phyloP scores from a whole-genome alignment of 2,113 vertebrate species.

The Calypte anna region DNA sequence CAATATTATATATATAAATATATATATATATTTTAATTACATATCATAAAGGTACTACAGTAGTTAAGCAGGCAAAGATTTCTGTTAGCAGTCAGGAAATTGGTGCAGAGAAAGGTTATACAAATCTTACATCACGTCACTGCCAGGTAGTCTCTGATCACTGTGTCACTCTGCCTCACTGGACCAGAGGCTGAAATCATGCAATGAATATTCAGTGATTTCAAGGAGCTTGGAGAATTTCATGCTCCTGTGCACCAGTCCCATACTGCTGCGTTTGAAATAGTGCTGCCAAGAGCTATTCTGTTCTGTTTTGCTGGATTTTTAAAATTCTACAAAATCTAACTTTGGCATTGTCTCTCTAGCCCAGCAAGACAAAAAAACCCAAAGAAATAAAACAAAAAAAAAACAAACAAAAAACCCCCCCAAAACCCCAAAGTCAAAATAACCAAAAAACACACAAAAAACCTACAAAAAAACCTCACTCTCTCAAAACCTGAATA shows the following conservation, averaged over 20 bases:
- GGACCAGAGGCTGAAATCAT: neutral
- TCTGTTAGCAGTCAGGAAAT: neutral
- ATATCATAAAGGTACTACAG: neutral
- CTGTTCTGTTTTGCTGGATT: neutral
- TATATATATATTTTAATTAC: neutral
- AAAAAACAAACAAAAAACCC: too few species aligned
- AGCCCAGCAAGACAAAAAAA: neutral
- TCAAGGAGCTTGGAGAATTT: constrained; percentile 9
- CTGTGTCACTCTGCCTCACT: neutral
- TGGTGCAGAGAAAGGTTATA: neutral
- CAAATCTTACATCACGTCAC: neutral
- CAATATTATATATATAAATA: too few species aligned
- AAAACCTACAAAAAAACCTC: too few species aligned
- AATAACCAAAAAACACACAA: too few species aligned
- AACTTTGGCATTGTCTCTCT: neutral
- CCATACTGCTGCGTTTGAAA: neutral
- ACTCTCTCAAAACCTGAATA: neutral
- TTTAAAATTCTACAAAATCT: neutral
- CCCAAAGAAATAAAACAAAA: too few species aligned
- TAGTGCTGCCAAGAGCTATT: neutral
- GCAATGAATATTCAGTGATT: neutral
- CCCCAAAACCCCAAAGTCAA: too few species aligned
- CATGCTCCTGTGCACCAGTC: neutral
- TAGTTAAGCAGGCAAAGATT: neutral
- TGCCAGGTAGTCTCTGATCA: neutral